Base-by-base conservation (phyloP, 2,797 vertebrate genomes). In the Danionella dracula region DNA sequence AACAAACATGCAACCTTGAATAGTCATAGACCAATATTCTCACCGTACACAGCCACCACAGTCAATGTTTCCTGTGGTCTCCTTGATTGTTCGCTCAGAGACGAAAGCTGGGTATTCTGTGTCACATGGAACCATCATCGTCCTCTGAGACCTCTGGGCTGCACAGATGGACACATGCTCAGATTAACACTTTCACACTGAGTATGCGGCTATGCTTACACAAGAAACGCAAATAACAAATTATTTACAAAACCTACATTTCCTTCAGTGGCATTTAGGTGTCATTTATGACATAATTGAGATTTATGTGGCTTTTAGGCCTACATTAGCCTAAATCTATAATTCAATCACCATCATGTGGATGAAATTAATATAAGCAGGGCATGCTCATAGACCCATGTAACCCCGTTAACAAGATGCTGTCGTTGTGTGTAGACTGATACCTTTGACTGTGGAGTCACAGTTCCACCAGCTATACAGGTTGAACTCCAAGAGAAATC, bases 91-190 rank as follows among this genome's bases (percentile, higher is more conserved):
- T 76, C 95, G 95, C 68, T 98, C 97, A 0, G 97, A 99, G 72
- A 98, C 92, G 44, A 98, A 99, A 4, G 94, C 96, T n/a, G 95
- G 95, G 68, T 98, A 99, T 76, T 96, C 95, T 1, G 94, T 98
- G 32, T 99, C 97, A 82, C 97, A 99, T 4, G 96, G 95, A 60
- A 96, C 95, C 86, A 96, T 90, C 79, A 87, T 91, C 70, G 92
- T 90, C 84, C 94, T 97, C 73, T 66, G 82, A 55, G 82, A 58
- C 45, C 86, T 90, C 82, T 99, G 95, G 76, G 94, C 96, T 99
- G 44, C 48, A 38, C 5, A 21, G 12, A 38, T 7, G 2, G 6
- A 29, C 15, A 44, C 13, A 32, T 8, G 8, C 31, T 21, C 7
- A 5, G 9, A 27, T n/a, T n/a, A 27, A 27, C 23, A 27, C 6